phyloP scores from a whole-genome alignment of 2,888 invertebrate genomes.

The Coelinius sp. region DNA sequence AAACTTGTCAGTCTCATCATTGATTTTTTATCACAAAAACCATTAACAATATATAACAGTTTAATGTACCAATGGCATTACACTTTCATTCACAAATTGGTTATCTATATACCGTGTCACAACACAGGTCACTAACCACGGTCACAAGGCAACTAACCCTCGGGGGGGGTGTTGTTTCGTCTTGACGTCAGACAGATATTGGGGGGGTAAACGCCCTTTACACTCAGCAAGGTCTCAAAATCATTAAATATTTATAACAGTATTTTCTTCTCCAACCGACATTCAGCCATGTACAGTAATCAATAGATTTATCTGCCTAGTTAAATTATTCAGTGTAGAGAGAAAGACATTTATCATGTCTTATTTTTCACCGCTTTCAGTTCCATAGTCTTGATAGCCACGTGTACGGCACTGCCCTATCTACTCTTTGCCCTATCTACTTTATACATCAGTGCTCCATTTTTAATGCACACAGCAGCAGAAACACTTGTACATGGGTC shows the following conservation, averaged over 20 bases:
- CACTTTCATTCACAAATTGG: not conserved
- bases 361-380: not conserved
- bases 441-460: not conserved
- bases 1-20: not conserved
- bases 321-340: not conserved
- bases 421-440: conserved; percentile 4
- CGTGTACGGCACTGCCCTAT: conserved; percentile 24
- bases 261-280: not conserved
- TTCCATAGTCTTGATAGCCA: conserved; percentile 11
- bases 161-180: conserved; percentile 23
- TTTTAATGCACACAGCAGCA: not conserved
- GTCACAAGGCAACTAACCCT: conserved; percentile 32
- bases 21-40: not conserved
- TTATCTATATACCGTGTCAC: not conserved
- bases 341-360: not conserved
- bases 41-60: conserved; percentile 1
- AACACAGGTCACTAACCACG: conserved; percentile 34
- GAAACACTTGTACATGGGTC: not conserved
- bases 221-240: conserved; percentile 29
- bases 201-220: conserved; percentile 50
- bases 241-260: conserved; percentile 16
- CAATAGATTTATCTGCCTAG: not conserved
- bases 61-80: not conserved
- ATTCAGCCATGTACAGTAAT: not conserved
- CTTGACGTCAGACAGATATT: conserved; percentile 35